phyloP scores from a whole-genome alignment of 2,113 vertebrate genomes.

The Synodontis membranacea region DNA sequence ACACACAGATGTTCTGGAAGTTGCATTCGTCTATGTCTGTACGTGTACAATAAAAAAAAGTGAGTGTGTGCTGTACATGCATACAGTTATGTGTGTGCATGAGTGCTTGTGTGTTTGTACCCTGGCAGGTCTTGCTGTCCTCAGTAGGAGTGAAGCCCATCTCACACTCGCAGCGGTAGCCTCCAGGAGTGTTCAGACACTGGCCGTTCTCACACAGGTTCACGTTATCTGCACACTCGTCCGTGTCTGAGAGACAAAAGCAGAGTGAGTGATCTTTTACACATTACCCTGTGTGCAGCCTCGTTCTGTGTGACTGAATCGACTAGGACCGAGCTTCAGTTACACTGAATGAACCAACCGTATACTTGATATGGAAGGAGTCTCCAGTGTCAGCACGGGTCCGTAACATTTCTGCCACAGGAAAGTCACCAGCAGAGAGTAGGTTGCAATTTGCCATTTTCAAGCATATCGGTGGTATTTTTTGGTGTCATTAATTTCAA shows the following conservation, averaged over 20 bases:
- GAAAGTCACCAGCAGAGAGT: neutral
- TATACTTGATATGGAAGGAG: neutral
- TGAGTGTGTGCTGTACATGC: neutral
- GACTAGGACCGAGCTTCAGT: neutral
- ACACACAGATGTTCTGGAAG: constrained; percentile 91
- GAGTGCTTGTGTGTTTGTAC: constrained; percentile 60
- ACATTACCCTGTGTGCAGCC: neutral
- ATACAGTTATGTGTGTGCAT: neutral
- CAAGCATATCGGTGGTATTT: neutral
- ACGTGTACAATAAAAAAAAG: neutral
- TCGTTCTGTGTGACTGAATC: neutral
- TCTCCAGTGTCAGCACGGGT: neutral
- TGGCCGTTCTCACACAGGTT: constrained; percentile 92
- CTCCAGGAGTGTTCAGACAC: constrained; percentile 88
- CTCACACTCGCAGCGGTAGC: constrained; percentile 91
- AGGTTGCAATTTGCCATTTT: neutral
- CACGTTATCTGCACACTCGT: constrained; percentile 86
- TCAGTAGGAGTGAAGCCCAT: constrained; percentile 90
- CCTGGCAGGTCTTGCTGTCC: constrained; percentile 89
- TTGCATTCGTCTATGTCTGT: constrained; percentile 93
- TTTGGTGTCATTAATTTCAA: neutral
- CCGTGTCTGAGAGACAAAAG: constrained; percentile 77
- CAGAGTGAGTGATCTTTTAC: neutral
- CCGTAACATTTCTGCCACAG: neutral
- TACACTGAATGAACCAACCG: neutral